Percentiles rank a stretch among this genome's conserved stretches.
These are phyloP conservation scores for Philopedon plagiatum DNA, from an alignment of 2,888 invertebrate species.

Conservation along the genomic window DNA sequence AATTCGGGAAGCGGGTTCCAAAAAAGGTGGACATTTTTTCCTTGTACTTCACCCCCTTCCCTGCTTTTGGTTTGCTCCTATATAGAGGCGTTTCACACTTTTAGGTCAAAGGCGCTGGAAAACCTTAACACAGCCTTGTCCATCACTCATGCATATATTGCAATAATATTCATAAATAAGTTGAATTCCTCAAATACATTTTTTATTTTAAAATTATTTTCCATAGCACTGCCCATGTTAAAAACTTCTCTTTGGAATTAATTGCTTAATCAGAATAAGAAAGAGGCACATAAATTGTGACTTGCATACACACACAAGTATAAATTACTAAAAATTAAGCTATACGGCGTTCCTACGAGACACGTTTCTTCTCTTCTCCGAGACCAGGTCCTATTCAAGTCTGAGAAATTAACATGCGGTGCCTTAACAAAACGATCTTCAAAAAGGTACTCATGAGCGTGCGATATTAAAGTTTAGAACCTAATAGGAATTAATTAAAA, in stretches of 20 bases:
- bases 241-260: constrained; percentile 46
- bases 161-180: too few species aligned
- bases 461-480: background rate
- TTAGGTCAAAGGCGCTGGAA: too few species aligned
- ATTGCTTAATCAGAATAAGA: constrained; percentile 53
- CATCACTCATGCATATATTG: too few species aligned
- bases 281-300: constrained; percentile 51
- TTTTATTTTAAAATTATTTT: background rate
- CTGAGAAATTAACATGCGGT: constrained; percentile 48
- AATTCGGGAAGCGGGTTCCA: too few species aligned
- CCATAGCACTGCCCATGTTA: constrained; percentile 29
- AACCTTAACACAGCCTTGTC: too few species aligned
- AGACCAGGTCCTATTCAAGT: constrained; percentile 40
- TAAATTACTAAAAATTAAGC: constrained; percentile 53
- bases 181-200: background rate
- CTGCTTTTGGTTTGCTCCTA: too few species aligned
- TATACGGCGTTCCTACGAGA: constrained; percentile 45
- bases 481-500: too few species aligned
- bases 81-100: too few species aligned
- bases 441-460: background rate
- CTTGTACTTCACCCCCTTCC: too few species aligned
- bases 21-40: too few species aligned
- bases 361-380: constrained; percentile 47
- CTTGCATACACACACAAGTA: constrained; percentile 46
- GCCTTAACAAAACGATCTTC: constrained; percentile 48